Evolutionary conservation across 2,113 vertebrate species (phyloP).

Genomic region (Uria aalge): DNA sequence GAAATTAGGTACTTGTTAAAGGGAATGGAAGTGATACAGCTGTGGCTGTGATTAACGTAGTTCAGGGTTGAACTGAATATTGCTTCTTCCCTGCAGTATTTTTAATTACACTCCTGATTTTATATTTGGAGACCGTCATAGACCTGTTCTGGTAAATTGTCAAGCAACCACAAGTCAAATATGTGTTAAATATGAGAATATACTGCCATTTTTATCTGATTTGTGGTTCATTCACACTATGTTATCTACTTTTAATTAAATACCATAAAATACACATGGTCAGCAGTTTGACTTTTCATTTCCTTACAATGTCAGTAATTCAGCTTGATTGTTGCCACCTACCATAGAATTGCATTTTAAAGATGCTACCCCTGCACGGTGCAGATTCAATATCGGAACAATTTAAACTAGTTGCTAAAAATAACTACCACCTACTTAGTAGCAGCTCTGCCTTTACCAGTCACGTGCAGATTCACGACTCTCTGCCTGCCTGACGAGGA

Average conservation of each 20-base stretch:
- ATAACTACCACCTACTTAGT: conserved; percentile 32
- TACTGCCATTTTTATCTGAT: conserved; percentile 97
- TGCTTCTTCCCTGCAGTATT: conserved; percentile 70
- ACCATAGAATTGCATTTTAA: conserved; percentile 68
- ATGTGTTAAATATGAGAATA: conserved; percentile 98
- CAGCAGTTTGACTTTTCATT: conserved; percentile 98
- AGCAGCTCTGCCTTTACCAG: conserved; percentile 11
- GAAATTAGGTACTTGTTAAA: conserved; percentile 48
- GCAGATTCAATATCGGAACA: conserved; percentile 50
- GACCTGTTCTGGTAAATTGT: conserved; percentile 90
- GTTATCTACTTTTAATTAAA: conserved; percentile 99
- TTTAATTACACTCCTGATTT: conserved; percentile 78
- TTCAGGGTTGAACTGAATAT: conserved; percentile 67
- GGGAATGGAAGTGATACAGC: conserved; percentile 37
- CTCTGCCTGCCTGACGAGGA: conserved; percentile 8
- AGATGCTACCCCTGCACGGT: conserved; percentile 57
- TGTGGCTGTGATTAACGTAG: conserved; percentile 60
- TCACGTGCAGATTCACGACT: conserved; percentile 21
- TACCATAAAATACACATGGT: conserved; percentile 92
- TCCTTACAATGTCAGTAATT: conserved; percentile 80
- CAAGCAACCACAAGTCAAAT: conserved; percentile 95
- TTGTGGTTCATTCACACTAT: conserved; percentile 91
- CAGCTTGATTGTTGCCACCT: conserved; percentile 71
- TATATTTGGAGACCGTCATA: conserved; percentile 74
- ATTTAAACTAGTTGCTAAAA: conserved; percentile 53